A percentile compares a stretch with the other conserved stretches of the same genome.
Evolutionary conservation across 2,797 vertebrate genomes (phyloP).

Genomic region (Apodemus agrarius): DNA sequence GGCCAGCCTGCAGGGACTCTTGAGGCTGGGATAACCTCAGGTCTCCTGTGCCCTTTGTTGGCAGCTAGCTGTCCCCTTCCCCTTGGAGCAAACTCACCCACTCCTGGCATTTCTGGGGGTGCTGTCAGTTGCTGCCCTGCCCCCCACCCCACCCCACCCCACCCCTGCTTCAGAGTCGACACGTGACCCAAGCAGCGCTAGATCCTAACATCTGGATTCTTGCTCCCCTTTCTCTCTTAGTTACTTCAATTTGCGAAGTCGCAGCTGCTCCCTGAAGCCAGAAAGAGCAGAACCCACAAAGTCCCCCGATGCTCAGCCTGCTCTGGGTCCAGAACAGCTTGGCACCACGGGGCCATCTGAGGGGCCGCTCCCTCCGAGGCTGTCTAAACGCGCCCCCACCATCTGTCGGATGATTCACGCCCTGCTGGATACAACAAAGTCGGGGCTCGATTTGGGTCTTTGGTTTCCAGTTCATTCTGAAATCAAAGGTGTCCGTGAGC

Average conservation of each 20-base stretch:
- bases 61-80: background rate
- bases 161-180: background rate
- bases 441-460: slow-evolving; percentile 35
- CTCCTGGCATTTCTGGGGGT: background rate
- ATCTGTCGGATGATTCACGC: slow-evolving; percentile 65
- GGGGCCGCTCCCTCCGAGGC: background rate
- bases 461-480: slow-evolving; percentile 51
- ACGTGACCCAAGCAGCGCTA: background rate
- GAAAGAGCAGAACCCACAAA: background rate
- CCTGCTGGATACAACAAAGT: slow-evolving; percentile 14
- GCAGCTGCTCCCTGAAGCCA: background rate
- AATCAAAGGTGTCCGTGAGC: slow-evolving; percentile 65
- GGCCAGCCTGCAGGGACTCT: background rate
- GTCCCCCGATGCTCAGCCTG: background rate
- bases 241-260: background rate
- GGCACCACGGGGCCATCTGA: background rate
- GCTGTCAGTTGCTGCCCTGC: background rate
- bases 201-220: background rate
- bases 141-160: background rate
- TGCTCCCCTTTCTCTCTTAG: background rate
- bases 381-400: slow-evolving; percentile 59
- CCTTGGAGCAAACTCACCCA: background rate
- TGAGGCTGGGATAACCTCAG: background rate
- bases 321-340: background rate
- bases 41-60: background rate